Percentiles rank a stretch among this genome's conserved stretches.
These are phyloP conservation scores for Diorhabda elongata DNA, from an alignment of 1,140 invertebrate species.

Conservation along the genomic window DNA sequence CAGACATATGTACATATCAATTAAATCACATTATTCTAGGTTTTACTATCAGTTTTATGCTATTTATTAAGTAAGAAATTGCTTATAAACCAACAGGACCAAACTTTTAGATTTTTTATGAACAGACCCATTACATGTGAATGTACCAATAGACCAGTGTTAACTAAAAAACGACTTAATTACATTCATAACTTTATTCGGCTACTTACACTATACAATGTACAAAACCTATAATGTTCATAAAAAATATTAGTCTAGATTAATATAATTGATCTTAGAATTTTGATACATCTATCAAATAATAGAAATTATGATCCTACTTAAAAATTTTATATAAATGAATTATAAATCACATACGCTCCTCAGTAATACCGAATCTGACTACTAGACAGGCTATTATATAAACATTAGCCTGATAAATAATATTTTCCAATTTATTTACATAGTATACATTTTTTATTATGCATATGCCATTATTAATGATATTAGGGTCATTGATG, in stretches of 20 bases:
- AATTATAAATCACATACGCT: constrained; percentile 33
- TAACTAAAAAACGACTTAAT: neutral
- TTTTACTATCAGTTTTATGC: too few species aligned
- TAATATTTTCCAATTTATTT: neutral
- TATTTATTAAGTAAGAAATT: too few species aligned
- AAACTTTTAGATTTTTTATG: too few species aligned
- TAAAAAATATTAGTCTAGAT: constrained; percentile 44
- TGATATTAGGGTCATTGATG: too few species aligned
- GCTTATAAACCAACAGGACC: too few species aligned
- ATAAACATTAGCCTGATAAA: constrained; percentile 15
- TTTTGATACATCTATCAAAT: constrained; percentile 25
- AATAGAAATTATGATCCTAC: constrained; percentile 25
- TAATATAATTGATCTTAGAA: constrained; percentile 26
- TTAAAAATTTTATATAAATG: constrained; percentile 21
- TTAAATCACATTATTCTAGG: too few species aligned
- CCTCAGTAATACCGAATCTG: constrained; percentile 21
- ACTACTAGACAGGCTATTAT: constrained; percentile 15
- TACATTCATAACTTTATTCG: constrained; percentile 12
- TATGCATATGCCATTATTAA: too few species aligned
- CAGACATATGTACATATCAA: too few species aligned
- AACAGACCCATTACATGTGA: too few species aligned
- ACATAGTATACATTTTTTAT: neutral
- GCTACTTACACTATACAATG: constrained; percentile 42
- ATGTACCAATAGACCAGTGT: too few species aligned
- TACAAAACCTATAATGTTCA: constrained; percentile 47